Evolutionary conservation across 2,888 invertebrate genomes (phyloP), one percentile per base, ranked within the genome.

Genomic region (Leucozona laternaria): DNA sequence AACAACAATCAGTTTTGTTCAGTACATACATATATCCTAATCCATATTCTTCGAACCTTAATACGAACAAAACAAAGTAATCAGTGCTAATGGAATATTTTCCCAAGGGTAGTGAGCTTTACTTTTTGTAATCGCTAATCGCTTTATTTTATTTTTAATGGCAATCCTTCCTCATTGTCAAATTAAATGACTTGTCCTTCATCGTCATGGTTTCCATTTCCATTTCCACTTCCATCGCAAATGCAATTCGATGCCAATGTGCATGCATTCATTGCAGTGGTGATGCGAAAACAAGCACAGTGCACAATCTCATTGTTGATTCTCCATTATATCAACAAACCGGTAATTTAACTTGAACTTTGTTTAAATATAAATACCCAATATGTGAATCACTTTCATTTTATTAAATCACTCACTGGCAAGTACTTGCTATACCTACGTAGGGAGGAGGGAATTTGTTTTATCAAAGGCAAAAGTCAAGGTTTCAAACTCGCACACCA

Each of bases 381-480:
- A 45, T 3, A 62, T 50, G 66, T 76, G 76, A 76, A 70, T 76
- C 76, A 70, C 71, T 68, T 68, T 68, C 50, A 37, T 68, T 68
- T 40, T 11, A 22, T 22, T 17, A 6, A 20, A 34, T 60, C 60
- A 37, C 22, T 40, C 40, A 22, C 15, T 40, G 22, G 8, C 4
- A 40, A n/a, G 6, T 11, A 45, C n/a, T n/a, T 7, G 4, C 4
- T 45, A 17, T 11, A 48, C 20, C 4, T 2, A 22, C n/a, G n/a
- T 13, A 25, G 6, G 4, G 7, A 6, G 13, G 22, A 22, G 50
- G 50, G 20, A 4, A 2, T 2, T 4, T 13, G 4, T 31, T 31
- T 11, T 0, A 34, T 15, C 10, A 31, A 5, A 20, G 4, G 37
- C 37, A 37, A 68, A 70, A 77, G 71, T 76, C 84, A 77, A 37